Conservation (phyloP, 1,140 invertebrate genomes). For the Formica selysi region DNA sequence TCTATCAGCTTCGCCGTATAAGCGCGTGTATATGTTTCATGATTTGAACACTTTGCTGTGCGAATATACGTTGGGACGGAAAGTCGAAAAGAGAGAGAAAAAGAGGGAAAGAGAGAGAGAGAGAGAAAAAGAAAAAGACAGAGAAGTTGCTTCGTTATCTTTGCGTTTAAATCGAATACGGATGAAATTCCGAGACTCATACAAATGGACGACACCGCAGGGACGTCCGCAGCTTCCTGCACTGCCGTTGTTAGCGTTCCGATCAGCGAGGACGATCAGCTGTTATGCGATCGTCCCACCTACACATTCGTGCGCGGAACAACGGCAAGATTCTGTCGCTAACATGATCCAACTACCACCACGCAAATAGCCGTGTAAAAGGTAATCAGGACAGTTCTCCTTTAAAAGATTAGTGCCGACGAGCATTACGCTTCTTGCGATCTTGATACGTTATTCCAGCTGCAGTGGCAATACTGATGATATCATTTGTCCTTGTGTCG, state of each 20-base stretch:
- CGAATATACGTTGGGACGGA: not conserved
- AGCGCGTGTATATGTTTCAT: not conserved
- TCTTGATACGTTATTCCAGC: slow-evolving; percentile 37
- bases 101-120: not conserved
- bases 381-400: slow-evolving; percentile 52
- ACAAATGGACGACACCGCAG: slow-evolving; percentile 79
- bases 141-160: slow-evolving; percentile 72
- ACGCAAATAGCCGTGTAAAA: slow-evolving; percentile 51
- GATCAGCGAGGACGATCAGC: slow-evolving; percentile 76
- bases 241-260: slow-evolving; percentile 59
- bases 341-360: slow-evolving; percentile 27
- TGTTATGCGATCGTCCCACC: slow-evolving; percentile 70
- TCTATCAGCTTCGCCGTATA: slow-evolving; percentile 36
- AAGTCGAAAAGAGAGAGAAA: not conserved
- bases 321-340: slow-evolving; percentile 25
- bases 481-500: slow-evolving; percentile 40
- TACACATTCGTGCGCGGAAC: slow-evolving; percentile 30
- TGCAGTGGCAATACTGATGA: slow-evolving; percentile 28
- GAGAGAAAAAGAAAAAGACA: slow-evolving; percentile 1
- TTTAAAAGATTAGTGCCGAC: slow-evolving; percentile 47
- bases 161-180: slow-evolving; percentile 75
- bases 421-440: slow-evolving; percentile 25
- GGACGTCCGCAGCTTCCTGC: slow-evolving; percentile 69
- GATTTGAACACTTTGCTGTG: slow-evolving; percentile 26
- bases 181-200: slow-evolving; percentile 77